These are phyloP conservation scores for Fabriciana adippe DNA, from an alignment of 2,888 invertebrate genomes.

Conservation along the genomic window DNA sequence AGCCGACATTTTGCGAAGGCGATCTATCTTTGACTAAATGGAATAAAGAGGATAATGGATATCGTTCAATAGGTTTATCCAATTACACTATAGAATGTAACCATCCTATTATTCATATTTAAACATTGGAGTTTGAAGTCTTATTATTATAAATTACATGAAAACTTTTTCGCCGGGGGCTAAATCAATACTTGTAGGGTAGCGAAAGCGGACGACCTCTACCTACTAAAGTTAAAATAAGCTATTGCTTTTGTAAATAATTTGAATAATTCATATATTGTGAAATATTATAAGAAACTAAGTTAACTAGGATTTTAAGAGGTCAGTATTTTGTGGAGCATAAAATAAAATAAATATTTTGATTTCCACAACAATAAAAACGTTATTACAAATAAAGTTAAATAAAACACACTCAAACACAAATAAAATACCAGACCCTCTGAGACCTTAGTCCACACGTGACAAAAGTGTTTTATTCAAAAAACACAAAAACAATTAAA, in stretches of 20 bases:
- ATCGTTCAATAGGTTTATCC: constrained; percentile 5
- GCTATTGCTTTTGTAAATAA: constrained; percentile 35
- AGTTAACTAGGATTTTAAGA: neutral
- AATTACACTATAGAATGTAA: constrained; percentile 25
- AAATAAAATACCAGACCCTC: constrained; percentile 1
- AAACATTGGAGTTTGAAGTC: constrained; percentile 44
- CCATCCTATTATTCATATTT: constrained; percentile 41
- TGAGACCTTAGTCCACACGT: neutral
- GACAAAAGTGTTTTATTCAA: constrained; percentile 2
- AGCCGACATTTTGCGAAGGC: neutral
- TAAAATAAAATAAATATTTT: too few species aligned
- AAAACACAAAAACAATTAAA: constrained; percentile 10
- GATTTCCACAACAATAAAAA: too few species aligned
- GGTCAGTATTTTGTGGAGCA: neutral
- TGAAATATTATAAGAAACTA: neutral
- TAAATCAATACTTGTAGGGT: constrained; percentile 66
- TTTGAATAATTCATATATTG: constrained; percentile 7
- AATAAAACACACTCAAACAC: too few species aligned
- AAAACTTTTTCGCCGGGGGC: constrained; percentile 59
- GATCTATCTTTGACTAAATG: neutral
- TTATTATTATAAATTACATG: constrained; percentile 49
- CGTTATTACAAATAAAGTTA: too few species aligned
- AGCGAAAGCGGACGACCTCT: constrained; percentile 55
- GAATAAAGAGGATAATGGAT: neutral
- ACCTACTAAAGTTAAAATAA: constrained; percentile 55